Base-by-base conservation (phyloP, 2,113 vertebrate genomes). In the Catharus fuscescens region DNA sequence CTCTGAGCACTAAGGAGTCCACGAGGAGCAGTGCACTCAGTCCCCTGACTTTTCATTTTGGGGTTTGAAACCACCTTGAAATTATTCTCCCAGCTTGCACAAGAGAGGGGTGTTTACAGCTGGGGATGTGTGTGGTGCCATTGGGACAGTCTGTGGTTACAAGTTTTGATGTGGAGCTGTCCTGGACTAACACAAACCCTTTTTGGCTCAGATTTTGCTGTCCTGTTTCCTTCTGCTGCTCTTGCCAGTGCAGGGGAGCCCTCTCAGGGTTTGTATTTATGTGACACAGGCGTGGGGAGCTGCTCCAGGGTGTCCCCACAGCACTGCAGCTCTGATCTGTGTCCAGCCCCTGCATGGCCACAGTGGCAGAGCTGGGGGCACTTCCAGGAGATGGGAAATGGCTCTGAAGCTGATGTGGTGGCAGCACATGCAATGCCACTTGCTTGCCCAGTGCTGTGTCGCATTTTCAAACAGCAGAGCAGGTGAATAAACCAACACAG, bases 281-380 rank as follows among this genome's bases (percentile, higher is more conserved):
- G 8, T 38, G 81, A 3, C 26, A 17, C 11, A 12, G 2, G 12
- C 36, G 38, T 11, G 1, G 31, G 47, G 29, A 28, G 6, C 59
- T 31, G 38, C 26, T 2, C 2, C 28, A 28, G 32, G 23, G 8
- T 32, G 16, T 9, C 36, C 87, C 40, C 12, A 0, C 2, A 3
- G 0, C 4, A 25, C 24, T 8, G 59, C 32, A 10, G 53, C 64
- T 26, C 64, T 1, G 0, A 6, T 12, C 56, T 40, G 48, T 34
- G 50, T 8, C 60, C 42, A 36, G 3, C 21, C 28, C 14, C 9
- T 10, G 26, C 1, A 4, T 18, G 73, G 32, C 8, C 0, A 0
- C 26, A n/a, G 14, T 14, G 42, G 23, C 26, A 16, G 45, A 47
- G 25, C 31, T 38, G 60, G 9, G 45, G 77, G 40, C 21, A 8